phyloP scores from a whole-genome alignment of 1,140 invertebrate genomes.

The Camponotus vicinus region DNA sequence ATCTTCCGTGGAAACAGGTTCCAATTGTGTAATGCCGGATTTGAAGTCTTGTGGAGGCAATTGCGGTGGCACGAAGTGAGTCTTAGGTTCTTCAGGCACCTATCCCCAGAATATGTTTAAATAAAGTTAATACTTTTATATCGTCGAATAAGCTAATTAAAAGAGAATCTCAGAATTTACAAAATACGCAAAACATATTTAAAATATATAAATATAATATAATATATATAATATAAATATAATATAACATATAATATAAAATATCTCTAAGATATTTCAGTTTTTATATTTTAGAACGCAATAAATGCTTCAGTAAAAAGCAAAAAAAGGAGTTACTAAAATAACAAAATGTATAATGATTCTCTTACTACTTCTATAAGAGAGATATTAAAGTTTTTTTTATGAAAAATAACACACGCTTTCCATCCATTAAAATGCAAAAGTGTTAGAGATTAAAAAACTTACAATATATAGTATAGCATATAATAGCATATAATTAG shows the following conservation, averaged over 20 bases:
- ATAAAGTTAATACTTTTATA: not conserved
- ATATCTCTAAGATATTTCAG: not conserved
- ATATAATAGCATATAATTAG: not conserved
- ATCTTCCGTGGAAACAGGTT: conserved; percentile 71
- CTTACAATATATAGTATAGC: not conserved
- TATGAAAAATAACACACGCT: not conserved
- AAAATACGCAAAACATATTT: not conserved
- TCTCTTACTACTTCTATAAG: not conserved
- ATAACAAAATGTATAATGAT: not conserved
- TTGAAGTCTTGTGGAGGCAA: conserved; percentile 78
- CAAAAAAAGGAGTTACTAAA: not conserved
- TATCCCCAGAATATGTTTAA: conserved; percentile 32
- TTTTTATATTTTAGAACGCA: conserved; percentile 8
- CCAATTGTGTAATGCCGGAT: conserved; percentile 66
- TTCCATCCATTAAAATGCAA: conserved; percentile 10
- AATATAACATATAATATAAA: too few species aligned
- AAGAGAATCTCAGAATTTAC: not conserved
- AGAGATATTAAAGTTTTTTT: not conserved
- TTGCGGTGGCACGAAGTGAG: conserved; percentile 75
- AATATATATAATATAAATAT: too few species aligned
- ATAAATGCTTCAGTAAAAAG: not conserved
- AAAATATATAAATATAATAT: not conserved
- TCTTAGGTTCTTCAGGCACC: conserved; percentile 68
- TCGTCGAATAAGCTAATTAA: not conserved
- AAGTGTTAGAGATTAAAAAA: not conserved